Percentiles rank a stretch among this genome's conserved stretches.
Evolutionary conservation across 2,797 vertebrate species (phyloP).

Genomic region (Salmo trutta): DNA sequence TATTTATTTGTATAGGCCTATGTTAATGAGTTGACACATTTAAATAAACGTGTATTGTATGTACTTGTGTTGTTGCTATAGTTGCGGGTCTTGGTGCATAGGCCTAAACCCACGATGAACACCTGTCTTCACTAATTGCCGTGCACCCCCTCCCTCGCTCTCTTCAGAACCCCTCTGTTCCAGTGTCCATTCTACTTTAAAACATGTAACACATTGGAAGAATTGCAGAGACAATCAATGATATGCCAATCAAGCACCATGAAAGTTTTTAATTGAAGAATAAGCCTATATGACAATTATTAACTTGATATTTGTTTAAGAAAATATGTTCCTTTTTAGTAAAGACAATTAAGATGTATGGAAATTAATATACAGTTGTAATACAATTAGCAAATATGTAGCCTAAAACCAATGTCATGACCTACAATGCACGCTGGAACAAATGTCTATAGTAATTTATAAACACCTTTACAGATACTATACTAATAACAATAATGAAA

Average conservation of each 20-base stretch:
- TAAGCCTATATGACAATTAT: background rate
- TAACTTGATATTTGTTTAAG: background rate
- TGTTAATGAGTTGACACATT: background rate
- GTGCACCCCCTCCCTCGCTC: background rate
- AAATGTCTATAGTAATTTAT: background rate
- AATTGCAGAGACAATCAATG: background rate
- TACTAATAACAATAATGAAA: background rate
- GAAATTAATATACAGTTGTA: background rate
- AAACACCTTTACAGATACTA: background rate
- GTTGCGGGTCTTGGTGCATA: background rate
- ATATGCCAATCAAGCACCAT: background rate
- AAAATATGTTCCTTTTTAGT: background rate
- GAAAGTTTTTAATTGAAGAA: background rate
- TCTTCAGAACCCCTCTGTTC: background rate
- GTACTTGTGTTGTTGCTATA: background rate
- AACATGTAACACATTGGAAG: background rate
- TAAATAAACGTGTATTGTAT: background rate
- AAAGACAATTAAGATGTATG: background rate
- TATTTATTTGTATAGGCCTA: background rate
- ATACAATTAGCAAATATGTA: background rate
- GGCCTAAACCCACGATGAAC: background rate
- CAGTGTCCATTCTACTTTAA: background rate
- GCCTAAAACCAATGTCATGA: background rate
- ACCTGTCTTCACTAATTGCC: background rate
- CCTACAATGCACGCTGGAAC: background rate